These are phyloP conservation scores for Caenorhabditis panamensis DNA, from an alignment of 2,888 invertebrate species.

Conservation along the genomic window DNA sequence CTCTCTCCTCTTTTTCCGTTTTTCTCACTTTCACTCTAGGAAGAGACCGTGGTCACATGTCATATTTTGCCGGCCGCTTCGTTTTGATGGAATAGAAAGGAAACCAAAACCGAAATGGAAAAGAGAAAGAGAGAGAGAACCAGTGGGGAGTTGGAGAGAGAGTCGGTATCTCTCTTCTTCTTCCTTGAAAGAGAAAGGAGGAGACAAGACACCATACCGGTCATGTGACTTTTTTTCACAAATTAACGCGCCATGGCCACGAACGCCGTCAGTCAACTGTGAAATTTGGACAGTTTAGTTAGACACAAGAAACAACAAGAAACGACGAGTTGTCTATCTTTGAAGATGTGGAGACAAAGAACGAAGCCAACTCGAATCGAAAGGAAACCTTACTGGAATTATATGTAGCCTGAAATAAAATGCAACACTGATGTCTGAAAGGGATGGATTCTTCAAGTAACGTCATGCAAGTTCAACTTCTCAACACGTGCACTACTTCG, in stretches of 20 bases:
- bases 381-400: too few species aligned
- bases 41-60: neutral
- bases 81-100: too few species aligned
- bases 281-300: neutral
- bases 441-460: too few species aligned
- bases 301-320: neutral
- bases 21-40: neutral
- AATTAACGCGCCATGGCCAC: conserved; percentile 8
- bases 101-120: neutral
- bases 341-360: too few species aligned
- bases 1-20: neutral
- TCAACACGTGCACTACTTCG: too few species aligned
- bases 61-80: too few species aligned
- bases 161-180: neutral
- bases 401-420: too few species aligned
- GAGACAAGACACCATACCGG: conserved; percentile 19
- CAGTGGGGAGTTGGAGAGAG: too few species aligned
- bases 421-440: too few species aligned
- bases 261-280: conserved; percentile 1
- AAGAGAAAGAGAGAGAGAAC: too few species aligned
- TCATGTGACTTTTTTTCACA: conserved; percentile 24
- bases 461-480: too few species aligned
- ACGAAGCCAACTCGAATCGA: too few species aligned
- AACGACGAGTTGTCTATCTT: neutral
- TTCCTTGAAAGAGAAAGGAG: neutral